phyloP scores from a whole-genome alignment of 2,888 invertebrate species.

The Adelphocoris suturalis region DNA sequence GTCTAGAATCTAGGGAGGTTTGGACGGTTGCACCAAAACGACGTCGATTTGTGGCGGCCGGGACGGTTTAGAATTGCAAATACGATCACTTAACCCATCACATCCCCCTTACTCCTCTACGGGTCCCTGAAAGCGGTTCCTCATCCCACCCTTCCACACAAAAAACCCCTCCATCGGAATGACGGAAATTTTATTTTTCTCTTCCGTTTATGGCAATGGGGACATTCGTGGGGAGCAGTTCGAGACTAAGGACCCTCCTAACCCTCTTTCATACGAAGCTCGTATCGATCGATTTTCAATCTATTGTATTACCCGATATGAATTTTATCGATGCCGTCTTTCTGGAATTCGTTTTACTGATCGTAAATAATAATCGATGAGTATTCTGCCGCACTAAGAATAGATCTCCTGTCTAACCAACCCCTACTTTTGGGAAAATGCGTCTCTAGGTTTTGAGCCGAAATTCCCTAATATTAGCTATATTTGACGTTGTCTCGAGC shows the following conservation, averaged over 20 bases:
- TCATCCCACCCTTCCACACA: too few relatives aligned
- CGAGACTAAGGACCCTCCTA: background rate
- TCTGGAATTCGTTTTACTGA: background rate
- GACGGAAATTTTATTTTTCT: background rate
- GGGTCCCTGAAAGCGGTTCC: background rate
- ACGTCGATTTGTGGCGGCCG: background rate
- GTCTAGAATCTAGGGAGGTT: background rate
- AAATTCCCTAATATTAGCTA: too few relatives aligned
- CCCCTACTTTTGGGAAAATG: too few relatives aligned
- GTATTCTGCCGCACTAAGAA: too few relatives aligned
- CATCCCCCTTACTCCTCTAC: background rate
- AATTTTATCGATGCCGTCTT: background rate
- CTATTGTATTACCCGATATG: background rate
- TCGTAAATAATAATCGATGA: too few relatives aligned
- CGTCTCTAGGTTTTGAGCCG: too few relatives aligned
- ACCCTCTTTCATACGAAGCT: background rate
- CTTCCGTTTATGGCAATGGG: background rate
- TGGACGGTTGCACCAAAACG: background rate
- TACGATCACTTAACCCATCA: slow-evolving; percentile 18
- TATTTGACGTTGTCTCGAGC: too few relatives aligned
- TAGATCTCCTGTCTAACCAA: too few relatives aligned
- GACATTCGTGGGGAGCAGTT: background rate
- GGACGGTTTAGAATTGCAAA: slow-evolving; percentile 4
- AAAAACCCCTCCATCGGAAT: background rate
- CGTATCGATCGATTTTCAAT: background rate